These are phyloP conservation scores for Drosophila histrio DNA, from an alignment of 2,888 invertebrate species.

Conservation along the genomic window DNA sequence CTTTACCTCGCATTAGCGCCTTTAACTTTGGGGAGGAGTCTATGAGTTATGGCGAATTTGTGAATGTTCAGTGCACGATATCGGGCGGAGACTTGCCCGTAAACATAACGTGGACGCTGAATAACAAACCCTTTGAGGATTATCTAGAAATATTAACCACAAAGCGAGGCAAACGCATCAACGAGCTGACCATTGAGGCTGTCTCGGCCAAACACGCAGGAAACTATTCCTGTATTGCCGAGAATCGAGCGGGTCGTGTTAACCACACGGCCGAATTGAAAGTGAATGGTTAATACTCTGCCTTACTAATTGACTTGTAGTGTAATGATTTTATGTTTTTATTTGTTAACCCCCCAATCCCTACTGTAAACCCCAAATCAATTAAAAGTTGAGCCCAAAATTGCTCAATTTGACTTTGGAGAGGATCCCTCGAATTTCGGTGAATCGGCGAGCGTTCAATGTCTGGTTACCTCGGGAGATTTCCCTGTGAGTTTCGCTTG, in stretches of 20 bases:
- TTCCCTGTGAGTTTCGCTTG: constrained; percentile 88
- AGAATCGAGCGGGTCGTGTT: constrained; percentile 89
- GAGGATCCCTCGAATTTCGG: constrained; percentile 88
- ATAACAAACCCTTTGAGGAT: constrained; percentile 84
- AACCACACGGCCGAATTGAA: constrained; percentile 89
- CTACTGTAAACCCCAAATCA: background rate
- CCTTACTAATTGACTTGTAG: constrained; percentile 5
- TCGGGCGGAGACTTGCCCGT: constrained; percentile 87
- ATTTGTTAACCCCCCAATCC: constrained; percentile 13
- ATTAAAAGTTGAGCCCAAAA: constrained; percentile 88
- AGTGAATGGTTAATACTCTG: constrained; percentile 87
- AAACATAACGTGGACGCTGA: constrained; percentile 86
- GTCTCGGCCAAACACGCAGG: constrained; percentile 89
- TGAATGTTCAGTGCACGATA: constrained; percentile 85
- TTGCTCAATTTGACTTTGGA: constrained; percentile 89
- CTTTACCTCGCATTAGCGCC: constrained; percentile 90
- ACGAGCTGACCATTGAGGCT: constrained; percentile 88
- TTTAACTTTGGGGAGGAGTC: constrained; percentile 91
- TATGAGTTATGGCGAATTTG: constrained; percentile 88
- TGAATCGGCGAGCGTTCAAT: constrained; percentile 87
- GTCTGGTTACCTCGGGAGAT: constrained; percentile 87
- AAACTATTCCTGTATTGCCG: constrained; percentile 90
- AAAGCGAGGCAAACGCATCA: constrained; percentile 85
- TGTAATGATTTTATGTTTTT: constrained; percentile 20
- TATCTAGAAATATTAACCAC: constrained; percentile 83